Conservation (phyloP, 2,888 invertebrate genomes). For the Agrochola lychnidis region DNA sequence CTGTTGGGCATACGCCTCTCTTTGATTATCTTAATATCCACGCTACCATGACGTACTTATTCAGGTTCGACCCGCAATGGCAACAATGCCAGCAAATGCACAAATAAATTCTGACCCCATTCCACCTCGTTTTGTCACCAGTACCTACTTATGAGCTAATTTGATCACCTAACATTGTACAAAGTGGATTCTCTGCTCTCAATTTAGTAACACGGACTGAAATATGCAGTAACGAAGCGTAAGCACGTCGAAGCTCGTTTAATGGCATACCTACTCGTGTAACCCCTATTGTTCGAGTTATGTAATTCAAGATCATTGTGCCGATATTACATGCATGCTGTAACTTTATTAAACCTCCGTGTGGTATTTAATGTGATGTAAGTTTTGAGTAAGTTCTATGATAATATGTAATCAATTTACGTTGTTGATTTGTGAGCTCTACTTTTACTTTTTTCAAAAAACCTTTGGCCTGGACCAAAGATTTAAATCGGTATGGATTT, state of each 20-base stretch:
- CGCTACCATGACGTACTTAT: background rate
- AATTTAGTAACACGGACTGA: constrained; percentile 38
- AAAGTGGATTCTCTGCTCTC: constrained; percentile 26
- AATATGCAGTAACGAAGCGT: constrained; percentile 61
- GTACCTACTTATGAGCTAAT: background rate
- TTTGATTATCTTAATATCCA: background rate
- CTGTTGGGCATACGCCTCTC: background rate
- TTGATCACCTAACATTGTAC: constrained; percentile 11
- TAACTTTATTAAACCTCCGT: constrained; percentile 43
- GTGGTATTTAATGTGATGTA: constrained; percentile 41
- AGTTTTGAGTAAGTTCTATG: constrained; percentile 17
- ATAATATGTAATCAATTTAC: background rate
- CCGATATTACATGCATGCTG: constrained; percentile 61
- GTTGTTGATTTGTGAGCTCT: background rate
- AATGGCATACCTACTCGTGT: constrained; percentile 54
- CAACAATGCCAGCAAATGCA: background rate
- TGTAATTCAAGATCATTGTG: constrained; percentile 68
- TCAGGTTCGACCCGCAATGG: no score
- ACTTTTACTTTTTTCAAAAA: background rate
- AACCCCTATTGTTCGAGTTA: constrained; percentile 64
- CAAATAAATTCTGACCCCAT: background rate
- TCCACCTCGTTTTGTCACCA: background rate
- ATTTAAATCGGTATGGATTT: background rate
- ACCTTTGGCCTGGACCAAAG: no score
- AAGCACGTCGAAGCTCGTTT: constrained; percentile 57